phyloP scores from a whole-genome alignment of 1,140 invertebrate species.

The Orius insidiosus region DNA sequence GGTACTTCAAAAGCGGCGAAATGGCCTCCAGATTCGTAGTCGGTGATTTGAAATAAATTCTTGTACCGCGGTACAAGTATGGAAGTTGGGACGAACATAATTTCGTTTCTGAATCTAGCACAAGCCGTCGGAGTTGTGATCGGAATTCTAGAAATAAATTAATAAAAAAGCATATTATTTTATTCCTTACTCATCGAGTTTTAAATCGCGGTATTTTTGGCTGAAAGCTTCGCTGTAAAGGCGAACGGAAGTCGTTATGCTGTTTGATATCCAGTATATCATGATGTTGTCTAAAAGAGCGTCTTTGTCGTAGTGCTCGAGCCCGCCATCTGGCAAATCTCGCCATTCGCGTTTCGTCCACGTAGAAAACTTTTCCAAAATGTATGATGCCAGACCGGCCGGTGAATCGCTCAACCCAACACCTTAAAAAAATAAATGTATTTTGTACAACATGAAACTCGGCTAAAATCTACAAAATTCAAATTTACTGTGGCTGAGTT shows the following conservation, averaged over 20 bases:
- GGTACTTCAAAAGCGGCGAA: constrained; percentile 72
- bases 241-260: constrained; percentile 56
- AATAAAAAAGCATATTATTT: background rate
- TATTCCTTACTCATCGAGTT: constrained; percentile 28
- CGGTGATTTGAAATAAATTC: constrained; percentile 43
- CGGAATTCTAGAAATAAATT: constrained; percentile 33
- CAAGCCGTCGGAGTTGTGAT: constrained; percentile 43
- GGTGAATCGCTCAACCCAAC: constrained; percentile 40
- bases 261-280: constrained; percentile 67
- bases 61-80: constrained; percentile 37
- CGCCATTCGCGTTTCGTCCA: constrained; percentile 42
- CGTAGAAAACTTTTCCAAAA: constrained; percentile 54
- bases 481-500: too few species aligned
- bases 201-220: constrained; percentile 23
- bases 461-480: too few species aligned
- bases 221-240: constrained; percentile 51
- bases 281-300: constrained; percentile 76
- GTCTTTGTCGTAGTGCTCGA: constrained; percentile 42
- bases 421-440: constrained; percentile 30
- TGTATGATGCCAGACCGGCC: constrained; percentile 47
- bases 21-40: constrained; percentile 54
- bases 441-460: too few species aligned
- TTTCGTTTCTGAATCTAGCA: constrained; percentile 43
- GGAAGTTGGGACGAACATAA: constrained; percentile 36
- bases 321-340: constrained; percentile 47